Evolutionary conservation across 2,888 invertebrate genomes (phyloP).

Genomic region (Euclidia mi): DNA sequence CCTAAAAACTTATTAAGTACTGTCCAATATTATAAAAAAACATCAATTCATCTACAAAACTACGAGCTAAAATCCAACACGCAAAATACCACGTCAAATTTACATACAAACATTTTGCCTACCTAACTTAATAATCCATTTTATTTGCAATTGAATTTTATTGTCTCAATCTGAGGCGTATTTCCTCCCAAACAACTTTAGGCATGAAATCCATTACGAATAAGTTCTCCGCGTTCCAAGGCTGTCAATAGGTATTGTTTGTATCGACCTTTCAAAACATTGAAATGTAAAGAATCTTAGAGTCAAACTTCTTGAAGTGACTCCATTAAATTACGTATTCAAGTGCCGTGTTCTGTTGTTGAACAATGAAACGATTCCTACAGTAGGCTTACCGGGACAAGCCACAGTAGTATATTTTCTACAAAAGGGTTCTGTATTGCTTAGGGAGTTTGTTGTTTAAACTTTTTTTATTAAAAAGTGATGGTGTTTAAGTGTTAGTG

Average conservation of each 20-base stretch:
- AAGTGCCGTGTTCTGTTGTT: conserved; percentile 16
- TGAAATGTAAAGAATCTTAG: background rate
- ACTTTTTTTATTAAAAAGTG: background rate
- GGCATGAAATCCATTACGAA: conserved; percentile 2
- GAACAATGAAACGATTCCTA: conserved; percentile 25
- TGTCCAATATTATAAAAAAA: too few species aligned
- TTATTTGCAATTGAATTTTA: background rate
- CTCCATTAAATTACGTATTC: conserved; percentile 3
- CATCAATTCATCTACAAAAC: too few species aligned
- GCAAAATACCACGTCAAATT: too few species aligned
- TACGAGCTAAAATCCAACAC: too few species aligned
- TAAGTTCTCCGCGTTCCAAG: background rate
- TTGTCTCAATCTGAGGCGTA: too few species aligned
- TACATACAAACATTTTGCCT: too few species aligned
- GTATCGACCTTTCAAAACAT: background rate
- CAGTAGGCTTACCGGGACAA: conserved; percentile 28
- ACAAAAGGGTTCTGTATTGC: conserved; percentile 18
- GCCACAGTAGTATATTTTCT: conserved; percentile 24
- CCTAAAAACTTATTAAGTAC: too few species aligned
- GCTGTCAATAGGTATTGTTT: conserved; percentile 1
- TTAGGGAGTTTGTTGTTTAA: conserved; percentile 9
- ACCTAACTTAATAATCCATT: background rate
- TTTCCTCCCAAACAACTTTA: too few species aligned
- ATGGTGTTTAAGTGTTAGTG: too few species aligned
- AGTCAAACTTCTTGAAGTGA: conserved; percentile 1